Evolutionary conservation across 2,113 vertebrate genomes (phyloP).

Genomic region (Ammospiza caudacuta): DNA sequence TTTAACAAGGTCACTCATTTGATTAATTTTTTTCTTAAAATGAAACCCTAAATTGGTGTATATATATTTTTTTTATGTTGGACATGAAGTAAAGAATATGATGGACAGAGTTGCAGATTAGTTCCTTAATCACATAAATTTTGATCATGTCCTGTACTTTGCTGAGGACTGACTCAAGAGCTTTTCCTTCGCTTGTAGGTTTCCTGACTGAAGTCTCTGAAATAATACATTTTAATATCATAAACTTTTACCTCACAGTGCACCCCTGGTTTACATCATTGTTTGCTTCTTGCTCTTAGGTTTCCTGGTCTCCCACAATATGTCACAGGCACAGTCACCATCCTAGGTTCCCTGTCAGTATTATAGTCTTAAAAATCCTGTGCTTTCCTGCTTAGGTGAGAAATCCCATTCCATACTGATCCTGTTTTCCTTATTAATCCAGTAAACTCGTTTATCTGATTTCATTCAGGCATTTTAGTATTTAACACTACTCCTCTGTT

Average conservation of each 20-base stretch:
- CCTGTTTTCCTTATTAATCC: neutral
- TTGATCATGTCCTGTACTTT: neutral
- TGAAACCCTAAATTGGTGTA: neutral
- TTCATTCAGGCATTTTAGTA: neutral
- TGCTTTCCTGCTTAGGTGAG: neutral
- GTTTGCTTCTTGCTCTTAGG: neutral
- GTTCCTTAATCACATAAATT: neutral
- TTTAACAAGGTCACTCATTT: neutral
- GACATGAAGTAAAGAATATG: neutral
- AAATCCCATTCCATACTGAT: neutral
- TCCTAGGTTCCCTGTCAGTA: neutral
- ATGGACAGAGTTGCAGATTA: neutral
- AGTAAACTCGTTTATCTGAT: neutral
- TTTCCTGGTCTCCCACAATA: neutral
- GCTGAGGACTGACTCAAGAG: neutral
- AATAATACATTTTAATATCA: neutral
- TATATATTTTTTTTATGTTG: fast-evolving
- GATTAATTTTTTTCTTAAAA: neutral
- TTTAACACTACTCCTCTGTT: neutral
- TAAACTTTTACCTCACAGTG: neutral
- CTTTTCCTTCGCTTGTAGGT: neutral
- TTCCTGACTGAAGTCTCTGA: neutral
- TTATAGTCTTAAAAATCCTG: neutral
- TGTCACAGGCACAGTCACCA: neutral
- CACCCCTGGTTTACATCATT: neutral